phyloP scores from a whole-genome alignment of 2,888 invertebrate genomes.

The Euclidia mi region DNA sequence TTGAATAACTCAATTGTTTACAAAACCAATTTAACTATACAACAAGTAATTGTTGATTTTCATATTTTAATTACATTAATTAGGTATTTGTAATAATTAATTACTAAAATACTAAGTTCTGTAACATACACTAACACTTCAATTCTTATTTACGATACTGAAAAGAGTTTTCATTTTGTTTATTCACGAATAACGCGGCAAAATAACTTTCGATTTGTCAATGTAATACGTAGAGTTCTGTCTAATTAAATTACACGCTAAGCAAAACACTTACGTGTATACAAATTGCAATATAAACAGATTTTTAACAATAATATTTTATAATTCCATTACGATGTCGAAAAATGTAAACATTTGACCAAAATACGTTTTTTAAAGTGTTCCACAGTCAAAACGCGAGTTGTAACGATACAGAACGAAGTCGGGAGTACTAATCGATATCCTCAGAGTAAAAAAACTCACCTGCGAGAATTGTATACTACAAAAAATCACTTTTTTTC shows the following conservation, averaged over 20 bases:
- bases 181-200: no score
- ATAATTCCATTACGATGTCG: conserved; percentile 4
- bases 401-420: conserved; percentile 39
- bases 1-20: no score
- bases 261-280: conserved; percentile 1
- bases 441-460: conserved; percentile 69
- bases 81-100: no score
- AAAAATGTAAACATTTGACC: conserved; percentile 58
- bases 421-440: conserved; percentile 73
- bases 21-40: no score
- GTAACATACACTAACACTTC: no score
- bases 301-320: not conserved
- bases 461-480: conserved; percentile 65
- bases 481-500: conserved; percentile 76
- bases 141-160: no score
- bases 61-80: no score
- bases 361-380: conserved; percentile 35
- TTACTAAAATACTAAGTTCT: no score
- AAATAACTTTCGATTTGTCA: no score
- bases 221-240: not conserved
- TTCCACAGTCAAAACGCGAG: conserved; percentile 40
- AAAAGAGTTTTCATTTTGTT: no score
- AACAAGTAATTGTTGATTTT: no score
- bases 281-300: not conserved
- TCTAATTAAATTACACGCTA: conserved; percentile 13